Percentiles rank a stretch among this genome's conserved stretches.
Evolutionary conservation across 2,888 invertebrate species (phyloP).

Genomic region (Eudemis profundana): DNA sequence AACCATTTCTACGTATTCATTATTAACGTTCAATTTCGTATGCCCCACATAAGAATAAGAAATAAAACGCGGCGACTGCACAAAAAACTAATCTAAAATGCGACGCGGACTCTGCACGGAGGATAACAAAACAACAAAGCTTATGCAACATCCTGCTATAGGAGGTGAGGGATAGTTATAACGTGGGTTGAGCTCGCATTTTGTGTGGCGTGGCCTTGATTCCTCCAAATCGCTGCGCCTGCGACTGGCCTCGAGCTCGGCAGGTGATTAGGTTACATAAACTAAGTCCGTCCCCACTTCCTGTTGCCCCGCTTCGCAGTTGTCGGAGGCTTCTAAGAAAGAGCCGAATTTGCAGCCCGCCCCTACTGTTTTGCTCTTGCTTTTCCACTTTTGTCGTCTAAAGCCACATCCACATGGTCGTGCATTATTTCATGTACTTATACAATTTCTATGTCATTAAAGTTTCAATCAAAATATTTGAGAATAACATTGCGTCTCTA

Average conservation of each 20-base stretch:
- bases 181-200: conserved; percentile 70
- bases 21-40: conserved; percentile 65
- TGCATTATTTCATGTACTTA: neutral
- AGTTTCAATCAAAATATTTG: conserved; percentile 1
- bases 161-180: conserved; percentile 70
- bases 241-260: conserved; percentile 75
- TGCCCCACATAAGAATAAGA: conserved; percentile 56
- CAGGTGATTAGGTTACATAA: conserved; percentile 86
- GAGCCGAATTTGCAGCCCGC: conserved; percentile 74
- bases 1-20: conserved; percentile 56
- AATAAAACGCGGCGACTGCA: conserved; percentile 60
- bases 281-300: conserved; percentile 82
- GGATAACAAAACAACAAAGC: conserved; percentile 82
- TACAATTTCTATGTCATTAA: neutral
- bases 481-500: neutral
- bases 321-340: conserved; percentile 80
- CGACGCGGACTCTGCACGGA: conserved; percentile 70
- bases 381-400: conserved; percentile 67
- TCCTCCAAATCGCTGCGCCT: conserved; percentile 72
- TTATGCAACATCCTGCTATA: conserved; percentile 84
- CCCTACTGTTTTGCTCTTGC: conserved; percentile 74
- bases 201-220: conserved; percentile 78
- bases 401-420: conserved; percentile 56
- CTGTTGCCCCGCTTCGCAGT: conserved; percentile 82
- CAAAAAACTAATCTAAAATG: conserved; percentile 82